Percentiles rank a stretch among this genome's conserved stretches.
phyloP scores from a whole-genome alignment of 2,888 invertebrate species.

The Melitaea athalia region DNA sequence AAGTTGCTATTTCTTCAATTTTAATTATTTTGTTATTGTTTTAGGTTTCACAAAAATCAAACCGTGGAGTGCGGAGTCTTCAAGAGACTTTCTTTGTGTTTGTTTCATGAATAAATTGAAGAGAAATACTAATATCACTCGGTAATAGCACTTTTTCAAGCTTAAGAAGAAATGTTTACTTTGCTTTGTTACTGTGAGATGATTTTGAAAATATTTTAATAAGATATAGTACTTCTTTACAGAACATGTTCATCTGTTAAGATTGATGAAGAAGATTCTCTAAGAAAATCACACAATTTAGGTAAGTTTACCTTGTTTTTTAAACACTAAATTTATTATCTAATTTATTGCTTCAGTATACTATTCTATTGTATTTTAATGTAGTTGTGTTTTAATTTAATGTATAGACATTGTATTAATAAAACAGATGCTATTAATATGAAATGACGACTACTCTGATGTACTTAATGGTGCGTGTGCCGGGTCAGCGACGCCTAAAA shows the following conservation, averaged over 20 bases:
- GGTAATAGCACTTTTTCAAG: conserved; percentile 14
- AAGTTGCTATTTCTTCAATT: background rate
- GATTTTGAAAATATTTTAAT: background rate
- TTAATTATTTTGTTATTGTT: background rate
- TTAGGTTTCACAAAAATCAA: background rate
- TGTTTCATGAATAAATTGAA: conserved; percentile 20
- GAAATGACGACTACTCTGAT: too few species aligned
- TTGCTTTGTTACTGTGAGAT: background rate
- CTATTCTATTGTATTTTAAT: too few species aligned
- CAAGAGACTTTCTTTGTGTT: conserved; percentile 14
- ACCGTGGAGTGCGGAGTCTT: background rate
- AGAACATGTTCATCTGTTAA: conserved; percentile 58
- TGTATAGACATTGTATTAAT: too few species aligned
- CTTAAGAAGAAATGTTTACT: background rate
- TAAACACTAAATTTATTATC: background rate
- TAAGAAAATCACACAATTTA: conserved; percentile 48
- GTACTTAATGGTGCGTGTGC: too few species aligned
- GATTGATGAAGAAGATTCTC: conserved; percentile 51
- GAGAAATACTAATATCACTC: background rate
- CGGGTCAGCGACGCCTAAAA: too few species aligned
- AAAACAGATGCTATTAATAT: too few species aligned
- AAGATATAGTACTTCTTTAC: conserved; percentile 49
- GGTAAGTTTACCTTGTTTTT: conserved; percentile 47
- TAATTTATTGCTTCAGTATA: too few species aligned
- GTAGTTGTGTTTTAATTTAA: too few species aligned